Evolutionary conservation across 1,140 invertebrate genomes (phyloP).

Genomic region (Penaeus indicus): DNA sequence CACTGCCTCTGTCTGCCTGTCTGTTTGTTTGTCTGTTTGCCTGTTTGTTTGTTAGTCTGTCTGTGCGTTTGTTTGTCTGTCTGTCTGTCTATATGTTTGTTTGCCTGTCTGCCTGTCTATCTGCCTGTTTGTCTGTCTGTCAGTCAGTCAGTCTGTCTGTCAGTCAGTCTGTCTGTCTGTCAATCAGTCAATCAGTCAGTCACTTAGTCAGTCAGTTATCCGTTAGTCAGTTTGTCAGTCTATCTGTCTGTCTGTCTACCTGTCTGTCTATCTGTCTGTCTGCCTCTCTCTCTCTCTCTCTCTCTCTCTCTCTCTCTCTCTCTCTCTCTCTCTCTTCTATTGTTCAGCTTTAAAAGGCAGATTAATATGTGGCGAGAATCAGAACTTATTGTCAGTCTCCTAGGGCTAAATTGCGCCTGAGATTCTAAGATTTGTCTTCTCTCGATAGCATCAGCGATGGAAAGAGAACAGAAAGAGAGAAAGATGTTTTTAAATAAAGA

Average conservation of each 20-base stretch:
- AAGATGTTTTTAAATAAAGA: too few relatives aligned
- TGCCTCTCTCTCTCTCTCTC: not conserved
- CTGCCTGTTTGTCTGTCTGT: too few relatives aligned
- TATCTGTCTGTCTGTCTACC: not conserved
- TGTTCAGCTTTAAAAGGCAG: not conserved
- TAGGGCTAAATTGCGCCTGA: too few relatives aligned
- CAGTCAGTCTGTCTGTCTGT: not conserved
- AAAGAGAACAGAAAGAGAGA: too few relatives aligned
- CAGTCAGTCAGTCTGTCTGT: not conserved
- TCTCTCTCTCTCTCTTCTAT: not conserved
- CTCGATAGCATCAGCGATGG: too few relatives aligned
- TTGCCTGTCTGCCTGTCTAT: not conserved
- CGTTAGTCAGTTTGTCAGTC: not conserved
- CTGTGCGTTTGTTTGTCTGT: not conserved
- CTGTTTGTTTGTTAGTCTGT: too few relatives aligned
- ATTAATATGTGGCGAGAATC: too few relatives aligned
- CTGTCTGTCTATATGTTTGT: not conserved
- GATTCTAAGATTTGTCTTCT: too few relatives aligned
- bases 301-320: constrained; percentile 29
- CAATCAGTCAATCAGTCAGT: too few relatives aligned
- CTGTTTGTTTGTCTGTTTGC: too few relatives aligned
- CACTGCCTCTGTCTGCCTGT: not conserved
- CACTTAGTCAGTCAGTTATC: too few relatives aligned
- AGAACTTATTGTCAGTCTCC: too few relatives aligned
- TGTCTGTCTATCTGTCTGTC: not conserved